These are phyloP conservation scores for Smutsia temminckii DNA, from an alignment of 2,797 vertebrate genomes.

Conservation along the genomic window DNA sequence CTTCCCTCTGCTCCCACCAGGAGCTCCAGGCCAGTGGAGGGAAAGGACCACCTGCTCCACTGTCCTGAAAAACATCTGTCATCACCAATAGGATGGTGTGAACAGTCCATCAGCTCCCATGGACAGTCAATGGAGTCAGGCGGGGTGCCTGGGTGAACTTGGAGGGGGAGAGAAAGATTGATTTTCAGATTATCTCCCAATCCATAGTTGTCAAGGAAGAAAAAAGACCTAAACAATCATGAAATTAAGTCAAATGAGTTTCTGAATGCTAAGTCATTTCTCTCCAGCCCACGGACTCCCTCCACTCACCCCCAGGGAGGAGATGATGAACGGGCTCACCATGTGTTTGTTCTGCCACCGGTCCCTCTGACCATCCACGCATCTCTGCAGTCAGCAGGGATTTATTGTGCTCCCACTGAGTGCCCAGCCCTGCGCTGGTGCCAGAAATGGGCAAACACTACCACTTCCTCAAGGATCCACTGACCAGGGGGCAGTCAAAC, in stretches of 20 bases:
- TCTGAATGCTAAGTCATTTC: slow-evolving; percentile 66
- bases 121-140: neutral
- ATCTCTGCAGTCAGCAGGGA: neutral
- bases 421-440: neutral
- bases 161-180: slow-evolving; percentile 61
- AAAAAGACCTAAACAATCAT: slow-evolving; percentile 76
- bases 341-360: rapidly evolving
- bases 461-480: neutral
- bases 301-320: slow-evolving; percentile 62
- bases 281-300: neutral
- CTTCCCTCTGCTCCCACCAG: neutral
- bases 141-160: neutral
- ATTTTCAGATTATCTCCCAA: slow-evolving; percentile 76
- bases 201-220: slow-evolving; percentile 78
- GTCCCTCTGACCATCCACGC: neutral
- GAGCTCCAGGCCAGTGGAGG: neutral
- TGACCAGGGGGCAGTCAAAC: neutral
- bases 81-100: neutral
- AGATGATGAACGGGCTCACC: neutral
- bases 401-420: neutral
- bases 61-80: neutral
- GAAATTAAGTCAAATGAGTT: slow-evolving; percentile 81
- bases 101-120: neutral
- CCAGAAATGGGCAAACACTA: neutral
- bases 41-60: neutral